Percentiles rank a stretch among this genome's conserved stretches.
Conservation (phyloP, 2,113 vertebrate genomes). For the Galemys pyrenaicus region DNA sequence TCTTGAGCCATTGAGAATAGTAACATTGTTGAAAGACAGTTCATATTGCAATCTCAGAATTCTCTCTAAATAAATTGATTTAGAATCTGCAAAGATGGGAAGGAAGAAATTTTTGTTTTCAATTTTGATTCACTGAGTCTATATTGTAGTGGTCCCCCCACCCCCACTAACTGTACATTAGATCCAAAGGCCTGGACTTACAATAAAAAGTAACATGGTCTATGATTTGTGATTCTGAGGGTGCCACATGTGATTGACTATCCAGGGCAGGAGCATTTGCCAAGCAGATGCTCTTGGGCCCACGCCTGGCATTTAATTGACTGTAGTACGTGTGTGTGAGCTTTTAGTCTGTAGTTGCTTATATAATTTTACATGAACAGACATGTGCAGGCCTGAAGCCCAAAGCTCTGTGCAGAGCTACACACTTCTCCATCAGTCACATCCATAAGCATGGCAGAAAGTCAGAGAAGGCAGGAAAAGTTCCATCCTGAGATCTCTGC, state of each 20-base stretch:
- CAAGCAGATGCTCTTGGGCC: conserved; percentile 4
- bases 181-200: neutral
- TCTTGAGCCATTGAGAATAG: neutral
- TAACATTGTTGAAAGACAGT: neutral
- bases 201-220: neutral
- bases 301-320: neutral
- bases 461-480: neutral
- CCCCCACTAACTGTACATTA: neutral
- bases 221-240: neutral
- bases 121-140: neutral
- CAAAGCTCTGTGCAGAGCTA: neutral
- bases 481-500: neutral
- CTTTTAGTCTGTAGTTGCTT: neutral
- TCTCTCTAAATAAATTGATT: neutral
- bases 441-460: neutral
- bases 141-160: neutral
- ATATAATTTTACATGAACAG: conserved; percentile 42
- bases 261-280: neutral
- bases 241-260: neutral
- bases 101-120: neutral
- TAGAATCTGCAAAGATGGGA: neutral
- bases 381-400: neutral
- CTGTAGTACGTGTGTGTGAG: neutral
- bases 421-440: neutral
- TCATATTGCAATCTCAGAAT: neutral